Evolutionary conservation across 2,113 vertebrate genomes (phyloP).

Genomic region (Platichthys stellatus): DNA sequence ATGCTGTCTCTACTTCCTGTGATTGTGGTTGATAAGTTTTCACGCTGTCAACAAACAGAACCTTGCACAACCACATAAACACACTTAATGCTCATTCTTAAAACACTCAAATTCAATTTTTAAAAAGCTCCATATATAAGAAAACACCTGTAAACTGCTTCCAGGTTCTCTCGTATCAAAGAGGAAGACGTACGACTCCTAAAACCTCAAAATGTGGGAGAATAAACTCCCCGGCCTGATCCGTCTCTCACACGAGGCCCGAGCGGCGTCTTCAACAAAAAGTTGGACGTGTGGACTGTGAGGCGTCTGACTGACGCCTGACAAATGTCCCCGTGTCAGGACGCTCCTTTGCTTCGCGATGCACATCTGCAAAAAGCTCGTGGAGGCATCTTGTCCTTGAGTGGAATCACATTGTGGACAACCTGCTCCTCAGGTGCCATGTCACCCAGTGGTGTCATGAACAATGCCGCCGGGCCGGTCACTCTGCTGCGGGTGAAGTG

Average conservation of each 20-base stretch:
- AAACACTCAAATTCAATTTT: not conserved
- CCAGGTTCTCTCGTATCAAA: too few species aligned
- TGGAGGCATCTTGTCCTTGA: conserved; percentile 64
- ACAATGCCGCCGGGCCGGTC: conserved; percentile 39
- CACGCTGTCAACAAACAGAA: too few species aligned
- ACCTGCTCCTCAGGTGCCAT: conserved; percentile 66
- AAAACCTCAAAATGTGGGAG: too few species aligned
- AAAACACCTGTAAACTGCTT: too few species aligned
- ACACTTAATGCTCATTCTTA: too few species aligned
- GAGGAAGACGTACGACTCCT: too few species aligned
- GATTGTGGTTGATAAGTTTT: too few species aligned
- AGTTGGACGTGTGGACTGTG: not conserved
- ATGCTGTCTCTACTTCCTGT: too few species aligned
- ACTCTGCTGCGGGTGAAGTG: not conserved
- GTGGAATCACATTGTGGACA: conserved; percentile 66
- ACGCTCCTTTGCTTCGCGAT: conserved; percentile 34
- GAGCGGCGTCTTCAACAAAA: not conserved
- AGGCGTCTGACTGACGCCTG: conserved; percentile 65
- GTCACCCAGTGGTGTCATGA: conserved; percentile 50
- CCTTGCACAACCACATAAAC: too few species aligned
- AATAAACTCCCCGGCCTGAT: too few species aligned
- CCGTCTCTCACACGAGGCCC: too few species aligned
- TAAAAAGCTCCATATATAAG: not conserved
- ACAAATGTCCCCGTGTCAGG: conserved; percentile 50
- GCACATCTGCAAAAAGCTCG: conserved; percentile 44